These are phyloP conservation scores for Sebastes itinus DNA, from an alignment of 2,797 vertebrate genomes.

Conservation along the genomic window DNA sequence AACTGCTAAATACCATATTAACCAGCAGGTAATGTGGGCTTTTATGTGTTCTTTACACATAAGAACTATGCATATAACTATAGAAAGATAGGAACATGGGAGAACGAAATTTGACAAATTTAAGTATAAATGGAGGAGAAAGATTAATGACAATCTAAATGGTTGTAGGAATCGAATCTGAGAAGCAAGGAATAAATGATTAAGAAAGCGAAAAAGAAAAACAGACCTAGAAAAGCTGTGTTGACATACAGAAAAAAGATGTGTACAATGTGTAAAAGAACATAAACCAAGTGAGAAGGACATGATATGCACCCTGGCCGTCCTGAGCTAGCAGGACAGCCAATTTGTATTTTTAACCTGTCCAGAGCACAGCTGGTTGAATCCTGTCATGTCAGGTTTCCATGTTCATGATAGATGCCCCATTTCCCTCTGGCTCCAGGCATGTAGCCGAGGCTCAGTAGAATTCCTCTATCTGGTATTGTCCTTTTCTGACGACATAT, in stretches of 20 bases:
- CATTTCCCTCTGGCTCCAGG: slow-evolving; percentile 44
- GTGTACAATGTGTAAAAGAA: neutral
- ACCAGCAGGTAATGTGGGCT: neutral
- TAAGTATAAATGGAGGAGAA: neutral
- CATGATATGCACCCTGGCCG: neutral
- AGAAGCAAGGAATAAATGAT: neutral
- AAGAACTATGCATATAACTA: too few relatives aligned
- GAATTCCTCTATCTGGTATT: slow-evolving; percentile 34
- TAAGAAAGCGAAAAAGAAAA: neutral
- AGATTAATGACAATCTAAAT: neutral
- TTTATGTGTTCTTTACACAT: neutral
- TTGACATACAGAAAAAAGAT: neutral
- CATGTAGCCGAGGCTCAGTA: slow-evolving; percentile 28
- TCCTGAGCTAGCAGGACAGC: slow-evolving; percentile 15
- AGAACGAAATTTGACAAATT: neutral
- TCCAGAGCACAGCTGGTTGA: slow-evolving; percentile 15
- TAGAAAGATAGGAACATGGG: neutral
- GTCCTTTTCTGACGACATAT: slow-evolving; percentile 42
- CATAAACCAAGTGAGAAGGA: neutral
- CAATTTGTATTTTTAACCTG: slow-evolving; percentile 46
- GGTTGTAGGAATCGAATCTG: neutral
- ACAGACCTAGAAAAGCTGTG: neutral
- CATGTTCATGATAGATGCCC: slow-evolving; percentile 50
- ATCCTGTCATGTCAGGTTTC: slow-evolving; percentile 43
- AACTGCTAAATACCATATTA: neutral